phyloP scores from a whole-genome alignment of 2,797 vertebrate species.

The Arvicola amphibius region DNA sequence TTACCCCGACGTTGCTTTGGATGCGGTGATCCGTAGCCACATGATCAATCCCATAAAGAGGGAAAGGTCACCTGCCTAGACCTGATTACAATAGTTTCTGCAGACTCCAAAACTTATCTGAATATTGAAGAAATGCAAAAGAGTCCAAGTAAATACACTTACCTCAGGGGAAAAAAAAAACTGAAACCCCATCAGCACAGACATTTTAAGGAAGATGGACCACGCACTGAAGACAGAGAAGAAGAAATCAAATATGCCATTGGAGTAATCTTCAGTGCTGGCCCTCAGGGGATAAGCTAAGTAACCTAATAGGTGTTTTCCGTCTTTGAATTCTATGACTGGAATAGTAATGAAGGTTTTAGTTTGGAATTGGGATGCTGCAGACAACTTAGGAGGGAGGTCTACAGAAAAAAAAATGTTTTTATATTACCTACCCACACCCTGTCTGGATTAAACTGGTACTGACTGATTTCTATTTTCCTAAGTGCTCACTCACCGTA shows the following conservation, averaged over 20 bases:
- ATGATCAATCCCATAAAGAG: conserved; percentile 51
- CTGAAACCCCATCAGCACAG: conserved; percentile 54
- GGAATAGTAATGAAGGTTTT: conserved; percentile 81
- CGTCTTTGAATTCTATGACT: conserved; percentile 79
- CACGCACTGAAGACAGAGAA: conserved; percentile 58
- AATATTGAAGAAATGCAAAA: conserved; percentile 63
- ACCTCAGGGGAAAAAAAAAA: conserved; percentile 33
- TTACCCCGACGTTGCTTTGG: conserved; percentile 18
- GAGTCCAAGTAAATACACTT: conserved; percentile 55
- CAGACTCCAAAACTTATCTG: conserved; percentile 55
- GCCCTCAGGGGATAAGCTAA: conserved; percentile 75
- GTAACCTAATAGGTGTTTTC: conserved; percentile 83
- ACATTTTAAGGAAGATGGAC: conserved; percentile 59
- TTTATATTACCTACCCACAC: conserved; percentile 63
- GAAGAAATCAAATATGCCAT: conserved; percentile 76
- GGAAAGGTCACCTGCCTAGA: conserved; percentile 50
- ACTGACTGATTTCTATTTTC: conserved; percentile 72
- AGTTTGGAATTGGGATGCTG: conserved; percentile 76
- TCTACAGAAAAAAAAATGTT: conserved; percentile 52
- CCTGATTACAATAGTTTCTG: conserved; percentile 53
- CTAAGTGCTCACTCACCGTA: conserved; percentile 67
- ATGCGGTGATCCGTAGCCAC: conserved; percentile 49
- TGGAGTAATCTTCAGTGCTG: conserved; percentile 66
- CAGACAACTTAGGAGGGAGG: conserved; percentile 75
- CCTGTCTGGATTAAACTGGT: conserved; percentile 64